Base-by-base conservation (phyloP, 2,888 invertebrate genomes). In the Drosophila histrio region DNA sequence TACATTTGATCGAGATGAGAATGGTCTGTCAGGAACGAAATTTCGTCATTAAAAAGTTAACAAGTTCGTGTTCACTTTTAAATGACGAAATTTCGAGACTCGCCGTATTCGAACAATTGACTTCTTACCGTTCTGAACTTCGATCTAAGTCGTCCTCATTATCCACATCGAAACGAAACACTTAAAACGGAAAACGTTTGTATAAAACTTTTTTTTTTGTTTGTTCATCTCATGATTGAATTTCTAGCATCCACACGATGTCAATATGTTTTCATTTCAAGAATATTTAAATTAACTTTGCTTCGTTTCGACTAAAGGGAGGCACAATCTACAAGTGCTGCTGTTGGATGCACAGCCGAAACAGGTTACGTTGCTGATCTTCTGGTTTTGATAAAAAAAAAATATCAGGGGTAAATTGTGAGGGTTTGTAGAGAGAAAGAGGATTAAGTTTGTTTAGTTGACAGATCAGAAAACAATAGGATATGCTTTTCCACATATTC, bases 141-240 rank as follows among this genome's bases (percentile, higher is more conserved):
- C 6, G 38, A 21, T 19, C 19, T 38, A 41, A 22, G 28, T 46
- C 28, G 11, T 28, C 44, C n/a, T 17, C 17, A n/a, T 11, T 2
- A 41, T 44, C 15, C 19, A 17, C 26, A 46, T 22, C 22, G 46
- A 46, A 30, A 19, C 7, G 8, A 11, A 19, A n/a, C 6, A 8
- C 8, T 17, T 17, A 4, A 36, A 22, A 36, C n/a, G 49, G 24
- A 50, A 19, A 28, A 34, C 13, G 52, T 43, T 44, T 46, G 22
- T 50, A 34, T 58, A 15, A 36, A 50, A 22, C 24, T n/a, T 44
- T 44, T 26, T n/a, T 26, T 32, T 32, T 11, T n/a, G n/a, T n/a
- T 24, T 22, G 19, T 30, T 46, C 28, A 19, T 28, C 4, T 3
- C 30, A 28, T 17, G 4, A n/a, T n/a, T 26, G 11, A 13, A 2